phyloP scores from a whole-genome alignment of 2,888 invertebrate genomes.

The Phengaris alcon region DNA sequence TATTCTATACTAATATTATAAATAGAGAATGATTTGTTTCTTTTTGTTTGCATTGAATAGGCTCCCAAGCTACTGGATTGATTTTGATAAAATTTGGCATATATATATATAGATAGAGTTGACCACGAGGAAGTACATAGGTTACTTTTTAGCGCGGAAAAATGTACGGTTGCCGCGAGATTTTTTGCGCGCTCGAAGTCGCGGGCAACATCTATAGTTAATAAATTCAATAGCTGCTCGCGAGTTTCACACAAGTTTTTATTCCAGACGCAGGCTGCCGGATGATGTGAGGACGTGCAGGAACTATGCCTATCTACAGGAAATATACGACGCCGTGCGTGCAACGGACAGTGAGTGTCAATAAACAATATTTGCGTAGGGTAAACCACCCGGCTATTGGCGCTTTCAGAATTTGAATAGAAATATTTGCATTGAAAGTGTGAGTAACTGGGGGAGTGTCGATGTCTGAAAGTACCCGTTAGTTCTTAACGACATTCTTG shows the following conservation, averaged over 20 bases:
- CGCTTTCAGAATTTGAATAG: neutral
- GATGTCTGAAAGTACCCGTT: neutral
- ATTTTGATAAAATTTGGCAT: no score
- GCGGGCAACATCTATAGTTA: no score
- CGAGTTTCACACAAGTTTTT: slow-evolving; percentile 38
- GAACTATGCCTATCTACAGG: slow-evolving; percentile 86
- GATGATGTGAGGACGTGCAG: slow-evolving; percentile 81
- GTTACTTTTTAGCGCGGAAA: no score
- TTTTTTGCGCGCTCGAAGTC: no score
- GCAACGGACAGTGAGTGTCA: slow-evolving; percentile 81
- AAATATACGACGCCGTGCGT: slow-evolving; percentile 84
- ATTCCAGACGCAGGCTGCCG: slow-evolving; percentile 82
- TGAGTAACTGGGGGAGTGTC: neutral
- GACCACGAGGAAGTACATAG: no score
- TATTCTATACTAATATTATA: no score
- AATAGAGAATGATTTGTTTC: no score
- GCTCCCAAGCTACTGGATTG: no score
- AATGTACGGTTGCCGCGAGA: no score
- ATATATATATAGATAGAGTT: no score
- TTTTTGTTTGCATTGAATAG: no score
- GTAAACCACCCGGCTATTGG: neutral
- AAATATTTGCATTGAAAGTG: neutral
- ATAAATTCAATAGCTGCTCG: no score
- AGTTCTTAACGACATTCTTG: neutral
- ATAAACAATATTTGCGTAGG: slow-evolving; percentile 6